These are phyloP conservation scores for Coptodon rendalli DNA, from an alignment of 2,113 vertebrate species.

Conservation along the genomic window DNA sequence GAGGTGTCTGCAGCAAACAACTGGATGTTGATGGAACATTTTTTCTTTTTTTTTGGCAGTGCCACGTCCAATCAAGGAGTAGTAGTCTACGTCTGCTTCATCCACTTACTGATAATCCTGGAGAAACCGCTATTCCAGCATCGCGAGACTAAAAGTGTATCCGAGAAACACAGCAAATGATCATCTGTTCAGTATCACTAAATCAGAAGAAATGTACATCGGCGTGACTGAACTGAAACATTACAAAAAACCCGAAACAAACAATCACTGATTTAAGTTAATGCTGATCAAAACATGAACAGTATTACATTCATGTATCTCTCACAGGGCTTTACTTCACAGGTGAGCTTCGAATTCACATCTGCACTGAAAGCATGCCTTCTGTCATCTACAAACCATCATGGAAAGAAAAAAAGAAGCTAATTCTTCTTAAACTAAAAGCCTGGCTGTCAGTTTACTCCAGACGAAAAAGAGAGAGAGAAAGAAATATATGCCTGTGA, in stretches of 20 bases:
- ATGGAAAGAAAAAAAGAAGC: not conserved
- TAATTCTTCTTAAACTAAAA: not conserved
- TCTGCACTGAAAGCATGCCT: conserved; percentile 2
- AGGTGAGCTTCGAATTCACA: not conserved
- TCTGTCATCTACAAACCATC: not conserved
- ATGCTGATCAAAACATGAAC: conserved; percentile 46
- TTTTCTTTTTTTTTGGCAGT: conserved; percentile 35
- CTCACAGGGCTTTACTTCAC: conserved; percentile 25
- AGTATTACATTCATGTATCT: conserved; percentile 61
- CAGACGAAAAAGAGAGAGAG: not conserved
- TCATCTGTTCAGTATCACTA: not conserved
- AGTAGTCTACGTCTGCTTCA: not conserved
- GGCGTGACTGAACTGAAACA: conserved; percentile 23
- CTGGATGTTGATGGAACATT: not conserved
- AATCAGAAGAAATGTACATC: conserved; percentile 15
- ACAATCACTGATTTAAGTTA: conserved; percentile 29
- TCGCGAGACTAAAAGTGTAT: conserved; percentile 2
- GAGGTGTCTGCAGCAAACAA: conserved; percentile 36
- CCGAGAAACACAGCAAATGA: conserved; percentile 12
- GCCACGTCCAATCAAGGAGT: conserved; percentile 38
- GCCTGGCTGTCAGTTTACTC: not conserved
- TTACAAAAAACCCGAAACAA: conserved; percentile 17
- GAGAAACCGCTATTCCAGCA: conserved; percentile 5
- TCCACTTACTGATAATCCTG: conserved; percentile 9
- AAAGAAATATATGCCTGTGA: not conserved